Evolutionary conservation across 2,113 vertebrate genomes (phyloP), one percentile per base, ranked within the genome.

Genomic region (Trogon surrucura): DNA sequence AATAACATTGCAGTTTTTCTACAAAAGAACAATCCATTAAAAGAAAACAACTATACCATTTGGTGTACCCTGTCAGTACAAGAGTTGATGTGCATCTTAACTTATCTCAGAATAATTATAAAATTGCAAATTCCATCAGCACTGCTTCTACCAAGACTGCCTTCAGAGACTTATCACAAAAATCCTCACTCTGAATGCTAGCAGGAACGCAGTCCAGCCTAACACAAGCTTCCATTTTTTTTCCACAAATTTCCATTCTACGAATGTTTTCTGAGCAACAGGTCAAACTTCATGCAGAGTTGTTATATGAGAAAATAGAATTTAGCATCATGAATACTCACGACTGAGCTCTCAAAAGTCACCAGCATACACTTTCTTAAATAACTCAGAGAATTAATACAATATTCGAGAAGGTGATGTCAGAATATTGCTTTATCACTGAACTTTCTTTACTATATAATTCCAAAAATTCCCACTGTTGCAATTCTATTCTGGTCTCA

Each of bases 301-400:
- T 64, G 19, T 60, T 89, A 36, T 4, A 51, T 5, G 9, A 65
- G 54, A 60, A 61, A 89, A 36, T 16, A 80, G 62, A 73, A 12
- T 95, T 95, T 80, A 96, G 74, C 72, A 93, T 82, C 89, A 88
- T 36, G 70, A 95, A 96, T 88, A 94, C 61, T 72, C 51, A 93
- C 0, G 8, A 65, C 0, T 41, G 18, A 83, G 17, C 79, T 73
- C 38, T 69, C 83, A 91, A 88, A 96, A 91, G 64, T 94, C 88
- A 82, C 91, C 67, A 48, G 93, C 81, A 78, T 57, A 89, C 3
- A 3, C 84, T 54, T 80, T 85, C 84, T 92, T 79, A 80, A 96
- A 88, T 53, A 32, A 45, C 23, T 34, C 16, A 67, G 29, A 91
- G 87, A 95, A 96, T 41, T 1, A 54, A 92, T 72, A 91, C 23